Evolutionary conservation across 2,888 invertebrate species (phyloP), one percentile per base, ranked within the genome.

Genomic region (Drosophila neutralis): DNA sequence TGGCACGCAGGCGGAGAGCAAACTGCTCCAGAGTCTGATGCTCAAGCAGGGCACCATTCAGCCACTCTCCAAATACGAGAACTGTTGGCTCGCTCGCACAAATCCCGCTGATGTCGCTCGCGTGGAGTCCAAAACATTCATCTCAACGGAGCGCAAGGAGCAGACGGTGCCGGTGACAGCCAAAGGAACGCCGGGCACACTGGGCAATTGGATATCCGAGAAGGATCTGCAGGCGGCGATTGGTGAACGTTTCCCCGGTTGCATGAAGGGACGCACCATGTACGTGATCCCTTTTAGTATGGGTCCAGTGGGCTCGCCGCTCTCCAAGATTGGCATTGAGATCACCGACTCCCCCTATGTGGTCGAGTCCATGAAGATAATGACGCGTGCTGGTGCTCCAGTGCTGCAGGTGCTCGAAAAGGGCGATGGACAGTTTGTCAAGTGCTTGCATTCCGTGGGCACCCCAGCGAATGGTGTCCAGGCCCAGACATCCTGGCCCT

Each of bases 261-360:
- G 97, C 91, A 97, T 98, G 98, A 94, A 94, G 93, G 96, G 97
- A 59, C 96, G 99, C 67, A 99, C 98, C 1, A 99, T 99, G 99
- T 99, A 98, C 93, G 97, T 99, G 69, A 97, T 99, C 72, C 99
- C 99, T 13, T 99, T 98, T 94, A 98, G 98, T 73, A 99, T 99
- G 99, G 99, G 99, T 4, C 99, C 99, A 0, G 95, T 99, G 7
- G 97, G 98, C 0, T 98, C 98, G 0, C 97, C 98, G 0, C 94
- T 99, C 5, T 97, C 99, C 21, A 99, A 99, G 94, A 97, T 99
- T 87, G 99, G 99, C n/a, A 96, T 99, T 40, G 97, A 99, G 94
- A 94, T 99, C 74, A 99, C 99, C 0, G 99, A 99, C 92, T 99
- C 99, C 0, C 96, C 98, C 0, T 99, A 99, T 92, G 99, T 99